Evolutionary conservation across 2,888 invertebrate species (phyloP).

Genomic region (Melieria picta): DNA sequence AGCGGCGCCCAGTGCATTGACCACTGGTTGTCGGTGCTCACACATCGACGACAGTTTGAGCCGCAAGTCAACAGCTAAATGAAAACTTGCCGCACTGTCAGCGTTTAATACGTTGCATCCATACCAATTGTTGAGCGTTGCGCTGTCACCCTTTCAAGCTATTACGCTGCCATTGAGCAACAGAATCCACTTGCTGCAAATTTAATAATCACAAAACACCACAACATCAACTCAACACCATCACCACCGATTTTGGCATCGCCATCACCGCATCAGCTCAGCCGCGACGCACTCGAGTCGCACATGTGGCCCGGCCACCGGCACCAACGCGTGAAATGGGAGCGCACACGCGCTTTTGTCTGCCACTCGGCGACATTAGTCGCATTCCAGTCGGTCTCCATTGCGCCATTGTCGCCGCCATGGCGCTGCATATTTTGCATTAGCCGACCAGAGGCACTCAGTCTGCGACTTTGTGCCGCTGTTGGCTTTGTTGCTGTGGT

Average conservation of each 20-base stretch:
- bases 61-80: not conserved
- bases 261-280: no score
- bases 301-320: no score
- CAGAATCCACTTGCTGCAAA: constrained; percentile 48
- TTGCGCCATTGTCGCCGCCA: no score
- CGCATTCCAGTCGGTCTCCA: not conserved
- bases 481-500: constrained; percentile 7
- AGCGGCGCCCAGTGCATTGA: not conserved
- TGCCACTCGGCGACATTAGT: not conserved
- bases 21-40: not conserved
- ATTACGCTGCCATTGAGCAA: constrained; percentile 24
- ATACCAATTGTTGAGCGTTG: not conserved
- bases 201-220: constrained; percentile 55
- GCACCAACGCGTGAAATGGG: no score
- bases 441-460: not conserved
- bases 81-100: not conserved
- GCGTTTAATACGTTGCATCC: not conserved
- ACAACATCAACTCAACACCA: not conserved
- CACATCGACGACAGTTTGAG: constrained; percentile 10
- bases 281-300: no score
- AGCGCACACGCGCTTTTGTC: no score
- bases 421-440: not conserved
- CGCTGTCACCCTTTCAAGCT: constrained; percentile 24
- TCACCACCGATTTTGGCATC: no score
- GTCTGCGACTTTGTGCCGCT: not conserved